Percentiles rank a stretch among this genome's conserved stretches.
These are phyloP conservation scores for Diglossa cyanea DNA, from an alignment of 2,797 vertebrate species.

Conservation along the genomic window DNA sequence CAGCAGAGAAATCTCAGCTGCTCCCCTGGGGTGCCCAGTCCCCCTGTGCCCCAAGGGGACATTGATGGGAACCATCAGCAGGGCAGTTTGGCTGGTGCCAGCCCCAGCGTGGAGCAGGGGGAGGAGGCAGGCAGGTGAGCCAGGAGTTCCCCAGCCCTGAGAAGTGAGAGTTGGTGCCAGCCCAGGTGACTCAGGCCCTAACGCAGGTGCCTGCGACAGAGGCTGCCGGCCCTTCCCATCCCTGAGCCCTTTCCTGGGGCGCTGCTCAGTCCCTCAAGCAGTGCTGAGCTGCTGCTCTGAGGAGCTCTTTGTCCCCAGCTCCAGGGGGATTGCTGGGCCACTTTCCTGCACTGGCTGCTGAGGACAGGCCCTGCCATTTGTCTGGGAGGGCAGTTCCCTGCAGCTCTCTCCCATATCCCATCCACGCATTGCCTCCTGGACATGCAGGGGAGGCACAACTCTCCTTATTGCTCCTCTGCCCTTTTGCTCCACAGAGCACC, in stretches of 20 bases:
- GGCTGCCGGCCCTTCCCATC: neutral
- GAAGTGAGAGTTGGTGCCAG: neutral
- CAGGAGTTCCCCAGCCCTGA: neutral
- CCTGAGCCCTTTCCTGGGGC: neutral
- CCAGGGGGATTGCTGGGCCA: neutral
- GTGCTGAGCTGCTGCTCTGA: neutral
- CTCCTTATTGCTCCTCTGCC: neutral
- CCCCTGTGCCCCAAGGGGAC: fast-evolving
- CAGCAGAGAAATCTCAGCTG: neutral
- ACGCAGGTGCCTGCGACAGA: fast-evolving
- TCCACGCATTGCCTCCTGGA: fast-evolving
- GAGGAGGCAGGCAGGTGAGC: neutral
- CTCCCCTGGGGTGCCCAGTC: fast-evolving
- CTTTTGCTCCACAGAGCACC: neutral
- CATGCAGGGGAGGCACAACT: fast-evolving
- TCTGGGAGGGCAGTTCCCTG: neutral
- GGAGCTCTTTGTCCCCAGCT: neutral
- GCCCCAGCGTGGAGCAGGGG: fast-evolving
- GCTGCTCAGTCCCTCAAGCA: neutral
- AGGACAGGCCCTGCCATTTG: neutral
- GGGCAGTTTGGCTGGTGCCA: neutral
- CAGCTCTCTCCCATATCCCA: neutral
- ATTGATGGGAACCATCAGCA: fast-evolving
- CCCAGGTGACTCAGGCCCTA: neutral
- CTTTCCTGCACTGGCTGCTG: fast-evolving